These are phyloP conservation scores for Drosophila mimetica DNA, from an alignment of 2,888 invertebrate genomes.

Conservation along the genomic window DNA sequence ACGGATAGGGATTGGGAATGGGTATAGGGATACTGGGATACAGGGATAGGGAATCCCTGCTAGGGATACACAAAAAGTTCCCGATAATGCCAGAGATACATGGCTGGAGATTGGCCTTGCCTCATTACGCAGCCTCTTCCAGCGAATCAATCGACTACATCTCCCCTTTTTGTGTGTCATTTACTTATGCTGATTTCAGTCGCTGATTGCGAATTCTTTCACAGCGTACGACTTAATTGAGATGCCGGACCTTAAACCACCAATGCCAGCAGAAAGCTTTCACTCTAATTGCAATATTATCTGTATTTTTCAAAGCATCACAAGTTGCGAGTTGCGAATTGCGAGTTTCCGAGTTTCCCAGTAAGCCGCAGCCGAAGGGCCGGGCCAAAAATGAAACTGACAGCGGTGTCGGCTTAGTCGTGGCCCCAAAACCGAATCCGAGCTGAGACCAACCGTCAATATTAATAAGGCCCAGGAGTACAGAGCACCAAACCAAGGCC, in stretches of 20 bases:
- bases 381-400: conserved; percentile 57
- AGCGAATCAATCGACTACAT: conserved; percentile 64
- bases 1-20: conserved; percentile 3
- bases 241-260: conserved; percentile 46
- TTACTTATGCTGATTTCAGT: conserved; percentile 70
- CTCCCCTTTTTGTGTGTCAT: conserved; percentile 58
- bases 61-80: conserved; percentile 14
- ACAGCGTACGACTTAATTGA: conserved; percentile 52
- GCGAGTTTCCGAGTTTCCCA: no score
- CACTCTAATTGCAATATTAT: conserved; percentile 77
- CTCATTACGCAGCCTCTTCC: conserved; percentile 45
- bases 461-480: conserved; percentile 62
- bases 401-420: conserved; percentile 64
- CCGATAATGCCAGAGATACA: conserved; percentile 25
- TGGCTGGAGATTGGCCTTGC: conserved; percentile 28
- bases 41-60: no score
- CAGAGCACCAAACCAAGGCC: conserved; percentile 38
- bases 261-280: conserved; percentile 70
- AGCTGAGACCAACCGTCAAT: conserved; percentile 60
- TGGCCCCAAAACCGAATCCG: conserved; percentile 7
- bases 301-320: conserved; percentile 52
- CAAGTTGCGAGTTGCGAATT: conserved; percentile 47
- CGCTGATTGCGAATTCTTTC: conserved; percentile 24
- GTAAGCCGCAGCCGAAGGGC: conserved; percentile 40
- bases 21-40: no score